phyloP scores from a whole-genome alignment of 2,888 invertebrate species.

The Rotaria sp. region DNA sequence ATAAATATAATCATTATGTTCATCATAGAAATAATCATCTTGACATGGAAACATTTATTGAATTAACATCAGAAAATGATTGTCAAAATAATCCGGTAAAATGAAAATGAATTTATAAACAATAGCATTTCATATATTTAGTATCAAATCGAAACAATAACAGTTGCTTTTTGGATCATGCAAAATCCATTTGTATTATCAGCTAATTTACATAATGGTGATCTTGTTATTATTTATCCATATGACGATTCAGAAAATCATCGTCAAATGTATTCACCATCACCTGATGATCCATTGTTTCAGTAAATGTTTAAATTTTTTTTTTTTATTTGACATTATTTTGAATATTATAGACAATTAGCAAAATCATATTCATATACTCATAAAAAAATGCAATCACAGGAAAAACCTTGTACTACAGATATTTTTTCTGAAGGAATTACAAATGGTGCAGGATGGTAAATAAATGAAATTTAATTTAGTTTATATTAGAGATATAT shows the following conservation, averaged over 20 bases:
- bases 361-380: conserved; percentile 64
- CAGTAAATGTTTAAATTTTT: not conserved
- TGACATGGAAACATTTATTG: conserved; percentile 31
- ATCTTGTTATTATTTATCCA: conserved; percentile 89
- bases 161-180: conserved; percentile 71
- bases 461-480: not conserved
- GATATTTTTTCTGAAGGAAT: conserved; percentile 40
- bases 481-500: no score
- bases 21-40: conserved; percentile 41
- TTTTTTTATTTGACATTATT: not conserved
- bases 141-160: conserved; percentile 73
- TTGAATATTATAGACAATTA: conserved; percentile 60
- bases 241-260: conserved; percentile 65
- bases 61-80: not conserved
- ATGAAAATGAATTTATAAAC: not conserved
- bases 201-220: conserved; percentile 83
- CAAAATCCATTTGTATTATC: conserved; percentile 85
- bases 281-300: conserved; percentile 69
- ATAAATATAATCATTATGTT: conserved; percentile 50
- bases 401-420: not conserved
- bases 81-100: conserved; percentile 31
- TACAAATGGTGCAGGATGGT: conserved; percentile 40
- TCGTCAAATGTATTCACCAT: conserved; percentile 66
- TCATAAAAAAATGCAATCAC: conserved; percentile 67
- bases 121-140: no score